Conservation (phyloP, 2,113 vertebrate species). For the Gambusia holbrooki region DNA sequence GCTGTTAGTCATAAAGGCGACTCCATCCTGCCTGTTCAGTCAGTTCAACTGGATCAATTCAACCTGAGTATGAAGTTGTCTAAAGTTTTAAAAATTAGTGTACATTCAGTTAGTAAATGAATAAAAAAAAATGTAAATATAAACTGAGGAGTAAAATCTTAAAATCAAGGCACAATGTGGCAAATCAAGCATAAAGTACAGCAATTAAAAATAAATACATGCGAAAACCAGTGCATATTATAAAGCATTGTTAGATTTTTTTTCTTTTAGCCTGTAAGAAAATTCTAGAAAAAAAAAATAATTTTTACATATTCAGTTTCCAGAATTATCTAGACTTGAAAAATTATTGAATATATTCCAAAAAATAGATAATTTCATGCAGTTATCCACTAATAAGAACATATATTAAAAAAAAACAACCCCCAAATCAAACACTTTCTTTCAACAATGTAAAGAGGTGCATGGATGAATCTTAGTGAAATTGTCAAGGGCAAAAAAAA, state of each 20-base stretch:
- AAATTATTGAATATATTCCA: constrained; percentile 13
- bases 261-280: background rate
- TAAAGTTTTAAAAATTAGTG: background rate
- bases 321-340: background rate
- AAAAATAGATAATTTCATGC: constrained; percentile 3
- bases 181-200: too few relatives aligned
- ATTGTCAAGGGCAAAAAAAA: background rate
- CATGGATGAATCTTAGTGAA: background rate
- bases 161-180: background rate
- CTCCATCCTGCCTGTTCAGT: too few relatives aligned
- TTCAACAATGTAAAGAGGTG: background rate
- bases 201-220: too few relatives aligned
- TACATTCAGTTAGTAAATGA: background rate
- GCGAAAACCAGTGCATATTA: too few relatives aligned
- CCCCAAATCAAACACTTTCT: background rate
- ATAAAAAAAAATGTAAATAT: fast-evolving
- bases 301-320: background rate
- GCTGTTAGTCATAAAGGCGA: background rate
- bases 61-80: background rate
- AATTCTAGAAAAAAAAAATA: background rate
- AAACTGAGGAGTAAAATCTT: background rate
- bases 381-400: constrained; percentile 15
- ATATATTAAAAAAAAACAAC: constrained; percentile 2
- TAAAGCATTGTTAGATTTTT: background rate
- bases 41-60: background rate